phyloP scores from a whole-genome alignment of 2,888 invertebrate species.

The Teinopalpus imperialis region DNA sequence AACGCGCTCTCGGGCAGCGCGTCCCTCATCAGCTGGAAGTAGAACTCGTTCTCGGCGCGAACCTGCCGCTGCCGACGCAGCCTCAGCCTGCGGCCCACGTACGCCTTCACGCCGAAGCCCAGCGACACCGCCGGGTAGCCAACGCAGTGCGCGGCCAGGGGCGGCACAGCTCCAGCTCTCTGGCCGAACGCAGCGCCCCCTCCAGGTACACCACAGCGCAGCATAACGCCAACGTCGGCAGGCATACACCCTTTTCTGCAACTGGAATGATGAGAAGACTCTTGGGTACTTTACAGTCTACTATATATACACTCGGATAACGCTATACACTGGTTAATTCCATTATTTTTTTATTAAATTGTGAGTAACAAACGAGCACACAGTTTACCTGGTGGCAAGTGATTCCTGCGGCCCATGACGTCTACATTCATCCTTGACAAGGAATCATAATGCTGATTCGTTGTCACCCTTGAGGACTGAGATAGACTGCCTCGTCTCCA shows the following conservation, averaged over 20 bases:
- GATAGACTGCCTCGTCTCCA: too few relatives aligned
- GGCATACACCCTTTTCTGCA: conserved; percentile 94
- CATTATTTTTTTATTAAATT: too few relatives aligned
- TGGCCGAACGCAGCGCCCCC: conserved; percentile 89
- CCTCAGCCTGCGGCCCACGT: conserved; percentile 93
- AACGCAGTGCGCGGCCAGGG: conserved; percentile 98
- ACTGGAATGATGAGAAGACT: conserved; percentile 39
- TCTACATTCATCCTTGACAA: too few relatives aligned
- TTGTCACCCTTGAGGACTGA: too few relatives aligned
- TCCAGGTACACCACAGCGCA: conserved; percentile 97
- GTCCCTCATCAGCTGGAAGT: conserved; percentile 94
- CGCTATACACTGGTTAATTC: too few relatives aligned
- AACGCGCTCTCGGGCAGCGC: conserved; percentile 87
- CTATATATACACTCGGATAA: too few relatives aligned
- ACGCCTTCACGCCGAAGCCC: conserved; percentile 96
- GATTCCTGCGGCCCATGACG: too few relatives aligned
- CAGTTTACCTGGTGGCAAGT: too few relatives aligned
- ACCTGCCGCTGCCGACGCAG: conserved; percentile 96
- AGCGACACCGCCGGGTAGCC: conserved; percentile 96
- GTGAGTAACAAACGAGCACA: too few relatives aligned
- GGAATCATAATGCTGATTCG: too few relatives aligned
- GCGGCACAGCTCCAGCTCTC: conserved; percentile 92
- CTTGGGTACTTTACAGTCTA: too few relatives aligned
- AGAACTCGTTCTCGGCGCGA: conserved; percentile 97
- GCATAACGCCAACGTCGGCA: conserved; percentile 97